These are phyloP conservation scores for Microcebus tavaratra DNA, from an alignment of 2,113 vertebrate genomes.

Conservation along the genomic window DNA sequence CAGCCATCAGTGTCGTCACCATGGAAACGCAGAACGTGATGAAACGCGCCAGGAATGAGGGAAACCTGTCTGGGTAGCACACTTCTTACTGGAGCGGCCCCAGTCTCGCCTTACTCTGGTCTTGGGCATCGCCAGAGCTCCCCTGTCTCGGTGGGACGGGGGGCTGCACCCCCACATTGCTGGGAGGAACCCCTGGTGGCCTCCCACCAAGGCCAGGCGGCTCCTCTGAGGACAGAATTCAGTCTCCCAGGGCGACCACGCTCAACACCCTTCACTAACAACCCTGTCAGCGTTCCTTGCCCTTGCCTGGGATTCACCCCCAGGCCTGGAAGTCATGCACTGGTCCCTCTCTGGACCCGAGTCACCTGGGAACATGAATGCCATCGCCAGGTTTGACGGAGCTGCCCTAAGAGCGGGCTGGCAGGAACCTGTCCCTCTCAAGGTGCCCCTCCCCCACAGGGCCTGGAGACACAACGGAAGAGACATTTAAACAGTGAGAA, in stretches of 20 bases:
- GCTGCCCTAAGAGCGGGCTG: neutral
- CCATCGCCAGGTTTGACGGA: neutral
- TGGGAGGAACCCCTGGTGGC: neutral
- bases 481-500: no score
- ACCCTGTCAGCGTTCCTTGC: no score
- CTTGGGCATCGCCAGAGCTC: no score
- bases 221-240: neutral
- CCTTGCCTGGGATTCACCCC: neutral
- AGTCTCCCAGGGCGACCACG: fast-evolving
- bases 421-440: neutral
- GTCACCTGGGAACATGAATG: neutral
- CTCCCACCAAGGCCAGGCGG: neutral
- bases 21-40: neutral
- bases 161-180: no score
- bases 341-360: neutral
- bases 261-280: fast-evolving
- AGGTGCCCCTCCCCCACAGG: fast-evolving
- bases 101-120: fast-evolving
- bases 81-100: no score
- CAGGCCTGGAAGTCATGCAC: fast-evolving
- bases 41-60: no score
- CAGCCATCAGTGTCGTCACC: no score
- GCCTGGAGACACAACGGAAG: neutral
- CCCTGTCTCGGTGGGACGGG: neutral
- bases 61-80: no score